phyloP scores from a whole-genome alignment of 2,797 vertebrate species.

The Euphonia xanthogaster region DNA sequence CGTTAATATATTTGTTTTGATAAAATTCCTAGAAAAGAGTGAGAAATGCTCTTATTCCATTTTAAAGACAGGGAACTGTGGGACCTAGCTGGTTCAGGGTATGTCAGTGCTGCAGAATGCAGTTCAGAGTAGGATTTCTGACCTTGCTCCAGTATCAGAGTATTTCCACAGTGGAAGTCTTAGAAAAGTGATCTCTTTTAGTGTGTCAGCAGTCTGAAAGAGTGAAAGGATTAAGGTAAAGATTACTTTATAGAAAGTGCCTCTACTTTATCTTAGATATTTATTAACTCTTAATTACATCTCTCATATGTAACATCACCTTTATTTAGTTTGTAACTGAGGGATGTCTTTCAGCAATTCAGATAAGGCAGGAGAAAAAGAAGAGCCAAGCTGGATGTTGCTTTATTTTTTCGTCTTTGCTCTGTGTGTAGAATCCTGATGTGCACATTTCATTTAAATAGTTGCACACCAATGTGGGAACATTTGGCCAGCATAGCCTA shows the following conservation, averaged over 20 bases:
- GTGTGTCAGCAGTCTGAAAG: neutral
- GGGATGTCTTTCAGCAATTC: neutral
- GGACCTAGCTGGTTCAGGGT: neutral
- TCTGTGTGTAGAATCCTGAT: neutral
- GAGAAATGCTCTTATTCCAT: neutral
- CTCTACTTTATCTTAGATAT: neutral
- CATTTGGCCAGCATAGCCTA: neutral
- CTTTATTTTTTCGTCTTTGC: neutral
- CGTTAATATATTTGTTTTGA: neutral
- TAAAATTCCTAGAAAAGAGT: neutral
- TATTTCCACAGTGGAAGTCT: neutral
- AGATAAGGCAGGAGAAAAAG: neutral
- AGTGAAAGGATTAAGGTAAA: neutral
- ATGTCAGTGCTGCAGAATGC: neutral
- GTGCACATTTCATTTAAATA: slow-evolving; percentile 5
- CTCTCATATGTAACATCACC: neutral
- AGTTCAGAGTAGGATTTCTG: neutral
- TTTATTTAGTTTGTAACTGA: neutral
- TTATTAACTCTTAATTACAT: neutral
- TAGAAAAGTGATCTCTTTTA: neutral
- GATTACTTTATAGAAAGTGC: neutral
- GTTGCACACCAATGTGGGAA: neutral
- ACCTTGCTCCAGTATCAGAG: neutral
- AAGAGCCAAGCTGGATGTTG: neutral
- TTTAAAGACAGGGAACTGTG: neutral